Evolutionary conservation across 2,797 vertebrate genomes (phyloP).

Genomic region (Poecilia wingei): DNA sequence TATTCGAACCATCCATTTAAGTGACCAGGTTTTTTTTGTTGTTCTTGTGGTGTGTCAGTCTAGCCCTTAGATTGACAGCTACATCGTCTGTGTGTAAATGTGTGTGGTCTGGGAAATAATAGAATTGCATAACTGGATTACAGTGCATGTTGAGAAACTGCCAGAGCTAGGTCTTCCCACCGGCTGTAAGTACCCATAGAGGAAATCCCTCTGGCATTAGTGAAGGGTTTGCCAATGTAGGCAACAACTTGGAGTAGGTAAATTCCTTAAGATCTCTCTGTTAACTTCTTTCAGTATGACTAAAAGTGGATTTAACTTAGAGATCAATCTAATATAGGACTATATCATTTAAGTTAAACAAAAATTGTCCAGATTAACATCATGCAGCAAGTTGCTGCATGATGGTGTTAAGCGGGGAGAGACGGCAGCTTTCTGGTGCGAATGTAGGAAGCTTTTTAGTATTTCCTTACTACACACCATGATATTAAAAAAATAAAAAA

Average conservation of each 20-base stretch:
- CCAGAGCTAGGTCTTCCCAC: constrained; percentile 20
- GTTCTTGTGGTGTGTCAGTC: constrained; percentile 32
- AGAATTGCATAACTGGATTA: constrained; percentile 47
- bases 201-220: constrained; percentile 28
- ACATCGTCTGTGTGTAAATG: constrained; percentile 21
- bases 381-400: neutral
- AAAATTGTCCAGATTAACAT: neutral
- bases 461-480: no score
- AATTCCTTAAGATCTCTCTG: neutral
- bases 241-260: neutral
- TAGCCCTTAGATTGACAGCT: constrained; percentile 27
- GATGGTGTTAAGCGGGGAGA: no score
- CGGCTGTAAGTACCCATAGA: constrained; percentile 36
- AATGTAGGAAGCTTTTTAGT: no score
- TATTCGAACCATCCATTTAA: constrained; percentile 26
- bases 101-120: constrained; percentile 42
- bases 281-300: neutral
- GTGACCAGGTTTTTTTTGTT: neutral
- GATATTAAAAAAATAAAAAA: neutral
- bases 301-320: constrained; percentile 2
- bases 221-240: constrained; percentile 6
- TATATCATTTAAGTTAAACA: neutral
- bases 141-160: constrained; percentile 40
- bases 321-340: neutral
- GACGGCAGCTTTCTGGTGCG: no score